Percentiles rank a stretch among this genome's conserved stretches.
These are phyloP conservation scores for human DNA, from an alignment of 2,113 vertebrate genomes.

Conservation along the genomic window GRCh38 chr2:213353001-213353500, in stretches of 20 bases:
- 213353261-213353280: not conserved
- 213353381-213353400: not conserved
- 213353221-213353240: not conserved
- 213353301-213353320: not conserved
- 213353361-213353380: not conserved
- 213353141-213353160: too few species aligned
- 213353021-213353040: not conserved
- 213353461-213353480: not conserved
- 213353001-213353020: not conserved
- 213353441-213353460: not conserved
- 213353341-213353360: not conserved
- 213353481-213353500: not conserved
- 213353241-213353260: not conserved
- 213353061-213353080: not conserved
- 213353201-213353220: not conserved
- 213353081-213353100: not conserved
- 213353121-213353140: not conserved
- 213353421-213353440: not conserved
- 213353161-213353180: not conserved
- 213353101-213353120: not conserved
- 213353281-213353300: not conserved
- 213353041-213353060: not conserved
- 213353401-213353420: not conserved
- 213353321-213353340: not conserved
- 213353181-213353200: not conserved